phyloP scores from a whole-genome alignment of 2,113 vertebrate genomes.

The Helogale parvula region DNA sequence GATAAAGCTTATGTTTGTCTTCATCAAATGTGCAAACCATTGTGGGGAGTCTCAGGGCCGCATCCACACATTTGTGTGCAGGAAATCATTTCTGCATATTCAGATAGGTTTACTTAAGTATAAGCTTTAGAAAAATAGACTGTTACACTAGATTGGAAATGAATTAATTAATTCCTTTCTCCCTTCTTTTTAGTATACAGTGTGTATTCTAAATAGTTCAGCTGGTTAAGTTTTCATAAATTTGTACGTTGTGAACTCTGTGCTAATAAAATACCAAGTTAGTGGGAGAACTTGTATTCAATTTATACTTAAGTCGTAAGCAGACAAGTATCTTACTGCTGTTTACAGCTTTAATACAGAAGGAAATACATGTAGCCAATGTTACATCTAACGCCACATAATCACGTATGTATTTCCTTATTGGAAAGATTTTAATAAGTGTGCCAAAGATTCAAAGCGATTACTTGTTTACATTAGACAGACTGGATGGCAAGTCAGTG shows the following conservation, averaged over 20 bases:
- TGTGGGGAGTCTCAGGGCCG: neutral
- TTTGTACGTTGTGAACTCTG: neutral
- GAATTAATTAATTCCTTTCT: neutral
- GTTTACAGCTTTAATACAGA: slow-evolving; percentile 8
- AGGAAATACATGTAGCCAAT: neutral
- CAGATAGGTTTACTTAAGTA: neutral
- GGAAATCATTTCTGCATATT: neutral
- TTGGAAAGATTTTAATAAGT: slow-evolving; percentile 12
- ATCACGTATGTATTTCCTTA: neutral
- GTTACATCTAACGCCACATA: neutral
- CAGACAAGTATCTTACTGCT: neutral
- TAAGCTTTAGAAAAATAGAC: neutral
- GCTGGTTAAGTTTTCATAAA: neutral
- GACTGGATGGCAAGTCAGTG: neutral
- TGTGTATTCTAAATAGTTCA: neutral
- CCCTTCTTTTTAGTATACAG: neutral
- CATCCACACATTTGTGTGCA: neutral
- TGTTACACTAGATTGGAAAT: neutral
- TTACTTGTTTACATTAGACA: neutral
- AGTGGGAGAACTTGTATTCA: neutral
- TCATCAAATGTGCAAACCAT: neutral
- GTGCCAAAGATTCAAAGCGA: neutral
- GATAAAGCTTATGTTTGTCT: neutral
- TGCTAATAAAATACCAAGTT: neutral
- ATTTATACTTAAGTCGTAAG: neutral